Percentiles rank a stretch among this genome's conserved stretches.
Evolutionary conservation across 37 sponge, comb jelly and placozoan species (phyloP).

Genomic region (Petrosia ficiformis): DNA sequence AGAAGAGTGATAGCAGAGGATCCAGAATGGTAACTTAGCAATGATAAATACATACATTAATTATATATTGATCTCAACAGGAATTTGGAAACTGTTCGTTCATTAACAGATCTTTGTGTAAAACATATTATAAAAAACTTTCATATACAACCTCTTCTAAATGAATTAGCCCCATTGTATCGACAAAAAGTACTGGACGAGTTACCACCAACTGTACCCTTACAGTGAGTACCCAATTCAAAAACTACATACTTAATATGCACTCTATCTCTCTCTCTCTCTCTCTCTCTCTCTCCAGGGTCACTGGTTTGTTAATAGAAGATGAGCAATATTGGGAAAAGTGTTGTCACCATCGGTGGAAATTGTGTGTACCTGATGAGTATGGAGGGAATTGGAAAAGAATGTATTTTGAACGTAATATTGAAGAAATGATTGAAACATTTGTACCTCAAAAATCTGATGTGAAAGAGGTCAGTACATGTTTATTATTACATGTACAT

Average conservation of each 20-base stretch:
- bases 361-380: constrained; percentile 72
- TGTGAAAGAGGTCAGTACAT: constrained; percentile 34
- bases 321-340: constrained; percentile 91
- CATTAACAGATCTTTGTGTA: constrained; percentile 77
- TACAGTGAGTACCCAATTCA: constrained; percentile 68
- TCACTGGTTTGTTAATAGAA: constrained; percentile 78
- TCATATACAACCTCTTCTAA: constrained; percentile 73
- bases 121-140: constrained; percentile 79
- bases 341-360: constrained; percentile 82
- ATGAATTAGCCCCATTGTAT: constrained; percentile 75
- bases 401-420: constrained; percentile 90
- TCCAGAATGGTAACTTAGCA: constrained; percentile 81
- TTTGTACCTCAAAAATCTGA: constrained; percentile 74
- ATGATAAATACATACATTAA: neutral
- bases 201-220: constrained; percentile 68
- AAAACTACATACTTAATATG: neutral
- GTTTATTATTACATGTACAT: neutral
- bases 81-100: constrained; percentile 93
- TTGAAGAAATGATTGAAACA: constrained; percentile 75
- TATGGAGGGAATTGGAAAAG: constrained; percentile 85
- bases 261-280: neutral
- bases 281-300: constrained; percentile 38
- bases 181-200: constrained; percentile 59
- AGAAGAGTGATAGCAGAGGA: constrained; percentile 95
- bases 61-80: constrained; percentile 22